Conservation (phyloP, 2,797 vertebrate species). For the Sebastes cheni region DNA sequence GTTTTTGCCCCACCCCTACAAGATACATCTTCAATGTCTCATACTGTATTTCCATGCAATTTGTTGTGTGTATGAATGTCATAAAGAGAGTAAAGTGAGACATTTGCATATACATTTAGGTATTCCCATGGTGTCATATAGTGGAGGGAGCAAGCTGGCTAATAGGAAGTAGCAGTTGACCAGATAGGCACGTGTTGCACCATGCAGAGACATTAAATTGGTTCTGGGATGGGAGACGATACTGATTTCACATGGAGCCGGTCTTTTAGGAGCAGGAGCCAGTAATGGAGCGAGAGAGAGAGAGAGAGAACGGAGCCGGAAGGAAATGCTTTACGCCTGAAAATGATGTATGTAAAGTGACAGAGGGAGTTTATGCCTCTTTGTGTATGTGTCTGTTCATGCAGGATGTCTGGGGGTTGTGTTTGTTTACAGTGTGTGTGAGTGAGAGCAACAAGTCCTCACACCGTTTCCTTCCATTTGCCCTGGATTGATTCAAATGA, state of each 20-base stretch:
- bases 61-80: background rate
- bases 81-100: conserved; percentile 3
- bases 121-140: background rate
- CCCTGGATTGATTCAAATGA: no score
- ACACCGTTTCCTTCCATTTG: no score
- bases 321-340: background rate
- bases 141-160: conserved; percentile 21
- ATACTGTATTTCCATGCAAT: background rate
- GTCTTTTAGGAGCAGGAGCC: conserved; percentile 36
- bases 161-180: conserved; percentile 53
- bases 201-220: conserved; percentile 73
- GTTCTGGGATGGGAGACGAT: conserved; percentile 47
- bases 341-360: background rate
- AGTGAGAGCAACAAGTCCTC: background rate
- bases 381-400: background rate
- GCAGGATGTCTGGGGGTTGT: background rate
- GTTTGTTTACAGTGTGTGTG: background rate
- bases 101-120: conserved; percentile 45
- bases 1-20: no score
- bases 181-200: conserved; percentile 50
- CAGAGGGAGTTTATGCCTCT: background rate
- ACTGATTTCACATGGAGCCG: conserved; percentile 39
- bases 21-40: background rate
- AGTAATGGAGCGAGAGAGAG: conserved; percentile 1
- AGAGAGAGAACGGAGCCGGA: background rate